Percentiles rank a stretch among this genome's conserved stretches.
Conservation (phyloP, 2,888 invertebrate species). For the Micropterix aruncella region DNA sequence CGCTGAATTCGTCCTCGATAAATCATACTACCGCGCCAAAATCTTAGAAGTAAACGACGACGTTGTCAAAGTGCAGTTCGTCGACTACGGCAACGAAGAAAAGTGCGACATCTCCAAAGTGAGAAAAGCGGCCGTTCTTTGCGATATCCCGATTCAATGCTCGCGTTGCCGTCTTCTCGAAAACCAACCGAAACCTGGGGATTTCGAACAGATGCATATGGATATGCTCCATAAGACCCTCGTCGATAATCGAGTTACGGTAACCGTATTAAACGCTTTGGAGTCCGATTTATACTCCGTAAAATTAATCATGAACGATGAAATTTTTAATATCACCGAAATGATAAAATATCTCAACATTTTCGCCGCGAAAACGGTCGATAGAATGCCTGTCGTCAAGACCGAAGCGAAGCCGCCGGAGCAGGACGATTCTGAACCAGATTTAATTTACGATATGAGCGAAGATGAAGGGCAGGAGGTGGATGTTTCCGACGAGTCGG, state of each 20-base stretch:
- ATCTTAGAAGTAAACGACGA: constrained; percentile 32
- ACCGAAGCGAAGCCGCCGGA: constrained; percentile 4
- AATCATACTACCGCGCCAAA: constrained; percentile 56
- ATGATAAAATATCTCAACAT: constrained; percentile 31
- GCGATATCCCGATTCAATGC: constrained; percentile 52
- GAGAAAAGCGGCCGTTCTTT: constrained; percentile 44
- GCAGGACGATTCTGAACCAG: constrained; percentile 6
- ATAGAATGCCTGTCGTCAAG: no score
- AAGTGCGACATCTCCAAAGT: constrained; percentile 38
- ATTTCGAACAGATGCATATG: constrained; percentile 38
- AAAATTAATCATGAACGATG: constrained; percentile 24
- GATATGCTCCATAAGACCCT: constrained; percentile 45
- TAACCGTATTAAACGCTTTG: constrained; percentile 28
- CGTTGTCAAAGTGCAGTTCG: constrained; percentile 45
- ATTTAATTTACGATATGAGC: no score
- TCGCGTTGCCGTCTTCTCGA: constrained; percentile 42
- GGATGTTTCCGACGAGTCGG: constrained; percentile 17
- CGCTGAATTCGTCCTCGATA: constrained; percentile 49
- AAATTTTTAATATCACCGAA: constrained; percentile 32
- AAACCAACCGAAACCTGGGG: constrained; percentile 28
- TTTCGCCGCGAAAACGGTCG: constrained; percentile 18
- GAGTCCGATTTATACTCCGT: constrained; percentile 22
- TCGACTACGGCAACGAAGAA: constrained; percentile 78
- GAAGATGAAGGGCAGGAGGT: constrained; percentile 7
- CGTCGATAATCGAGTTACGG: constrained; percentile 39